phyloP scores from a whole-genome alignment of 2,888 invertebrate species.

The Parnassius orleans region DNA sequence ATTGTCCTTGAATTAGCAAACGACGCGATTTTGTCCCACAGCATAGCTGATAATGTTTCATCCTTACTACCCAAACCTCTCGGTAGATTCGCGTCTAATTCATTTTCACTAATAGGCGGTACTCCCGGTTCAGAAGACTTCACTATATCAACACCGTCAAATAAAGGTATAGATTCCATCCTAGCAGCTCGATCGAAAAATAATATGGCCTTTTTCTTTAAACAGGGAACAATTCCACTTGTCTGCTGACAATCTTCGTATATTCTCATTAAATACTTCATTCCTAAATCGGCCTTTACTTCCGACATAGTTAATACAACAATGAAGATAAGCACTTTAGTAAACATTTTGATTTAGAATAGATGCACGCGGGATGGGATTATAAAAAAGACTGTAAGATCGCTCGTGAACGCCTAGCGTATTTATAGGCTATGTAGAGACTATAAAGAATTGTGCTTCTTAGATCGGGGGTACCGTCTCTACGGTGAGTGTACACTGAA shows the following conservation, averaged over 20 bases:
- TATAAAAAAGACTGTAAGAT: constrained; percentile 77
- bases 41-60: constrained; percentile 83
- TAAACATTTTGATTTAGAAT: constrained; percentile 49
- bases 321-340: constrained; percentile 54
- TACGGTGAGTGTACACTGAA: constrained; percentile 31
- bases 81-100: constrained; percentile 85
- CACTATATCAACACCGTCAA: constrained; percentile 85
- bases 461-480: constrained; percentile 52
- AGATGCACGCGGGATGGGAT: constrained; percentile 58
- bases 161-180: constrained; percentile 82
- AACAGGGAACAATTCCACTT: constrained; percentile 86
- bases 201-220: constrained; percentile 90
- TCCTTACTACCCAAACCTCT: constrained; percentile 85
- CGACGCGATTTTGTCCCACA: constrained; percentile 85
- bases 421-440: constrained; percentile 69
- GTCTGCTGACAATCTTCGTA: constrained; percentile 89
- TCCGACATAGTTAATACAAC: constrained; percentile 41
- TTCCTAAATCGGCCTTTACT: constrained; percentile 75
- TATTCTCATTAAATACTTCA: constrained; percentile 84
- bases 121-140: constrained; percentile 72
- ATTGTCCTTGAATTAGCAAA: constrained; percentile 88
- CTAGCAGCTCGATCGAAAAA: constrained; percentile 88
- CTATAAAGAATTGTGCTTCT: constrained; percentile 53
- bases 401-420: constrained; percentile 46
- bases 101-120: constrained; percentile 82